Percentiles rank a stretch among this genome's conserved stretches.
Conservation (phyloP, 2,113 vertebrate species). For the Solea senegalensis region DNA sequence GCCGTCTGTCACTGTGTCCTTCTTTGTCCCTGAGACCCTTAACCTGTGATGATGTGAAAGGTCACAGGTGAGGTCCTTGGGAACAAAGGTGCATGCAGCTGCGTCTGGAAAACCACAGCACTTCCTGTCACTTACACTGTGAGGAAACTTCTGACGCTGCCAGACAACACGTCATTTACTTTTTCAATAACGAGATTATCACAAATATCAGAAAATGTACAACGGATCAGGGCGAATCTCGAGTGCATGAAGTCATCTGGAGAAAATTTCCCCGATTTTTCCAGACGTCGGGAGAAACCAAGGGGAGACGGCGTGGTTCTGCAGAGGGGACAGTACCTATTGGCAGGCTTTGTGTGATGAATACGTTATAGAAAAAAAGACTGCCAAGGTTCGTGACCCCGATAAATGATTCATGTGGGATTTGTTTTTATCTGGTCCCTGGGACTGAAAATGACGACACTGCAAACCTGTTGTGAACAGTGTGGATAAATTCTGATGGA, state of each 20-base stretch:
- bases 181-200: not conserved
- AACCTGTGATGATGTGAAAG: slow-evolving; percentile 92
- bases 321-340: slow-evolving; percentile 69
- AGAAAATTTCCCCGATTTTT: slow-evolving; percentile 26
- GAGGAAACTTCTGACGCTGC: not conserved
- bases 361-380: slow-evolving; percentile 63
- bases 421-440: slow-evolving; percentile 3
- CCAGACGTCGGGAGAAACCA: slow-evolving; percentile 24
- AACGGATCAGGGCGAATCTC: slow-evolving; percentile 1
- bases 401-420: slow-evolving; percentile 42
- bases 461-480: not conserved
- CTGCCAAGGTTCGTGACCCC: slow-evolving; percentile 74
- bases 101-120: slow-evolving; percentile 27
- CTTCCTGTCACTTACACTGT: not conserved
- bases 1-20: slow-evolving; percentile 54
- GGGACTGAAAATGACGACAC: slow-evolving; percentile 6
- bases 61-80: slow-evolving; percentile 97
- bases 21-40: slow-evolving; percentile 96
- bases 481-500: not conserved
- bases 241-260: slow-evolving; percentile 8
- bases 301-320: slow-evolving; percentile 22
- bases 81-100: slow-evolving; percentile 83
- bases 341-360: slow-evolving; percentile 69
- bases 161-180: not conserved
- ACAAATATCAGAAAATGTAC: not conserved